Base-by-base conservation (phyloP, 2,888 invertebrate species). In the Parelbella ahira region DNA sequence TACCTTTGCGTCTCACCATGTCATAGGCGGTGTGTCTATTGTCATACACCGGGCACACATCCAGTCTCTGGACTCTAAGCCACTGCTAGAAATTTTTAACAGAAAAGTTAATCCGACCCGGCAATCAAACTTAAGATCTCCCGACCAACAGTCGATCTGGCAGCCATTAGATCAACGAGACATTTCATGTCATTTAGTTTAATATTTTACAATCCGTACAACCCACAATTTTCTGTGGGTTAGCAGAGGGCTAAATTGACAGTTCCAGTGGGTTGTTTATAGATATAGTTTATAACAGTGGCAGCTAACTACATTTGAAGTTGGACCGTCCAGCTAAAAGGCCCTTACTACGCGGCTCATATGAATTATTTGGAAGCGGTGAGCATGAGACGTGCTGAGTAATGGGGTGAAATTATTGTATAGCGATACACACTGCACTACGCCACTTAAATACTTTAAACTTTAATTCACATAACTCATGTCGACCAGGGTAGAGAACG, bases 341-440 rank as follows among this genome's bases (percentile, higher is more conserved):
- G 78, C 78, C 71, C 83, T 82, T 81, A 83, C 72, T 66, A 68
- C 70, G 70, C 73, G 70, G 73, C 63, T 63, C 63, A 62, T 76
- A 82, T 86, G 83, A 84, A 84, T 84, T 84, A 86, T 84, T 86
- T 77, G 81, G 77, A 65, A 62, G 61, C 56, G 54, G 60, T 53
- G 62, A 60, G 69, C 78, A 77, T 72, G 80, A 74, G 71, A 75
- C 63, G 63, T 54, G 52, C 49, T 50, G 53, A 42, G 61, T 74
- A 69, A 71, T 74, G 68, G 66, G 70, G 67, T 69, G 47, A 63
- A 76, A 72, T 74, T 71, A 73, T 70, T 68, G 62, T 67, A 58
- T 46, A 60, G 58, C 61, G 67, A 64, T 68, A 68, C 58, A 18
- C 19, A n/a, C 10, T n/a, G 15, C 53, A 52, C 46, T 44, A 41